Percentiles rank a stretch among this genome's conserved stretches.
Evolutionary conservation across 2,797 vertebrate species (phyloP).

Genomic region (Chelon auratus): DNA sequence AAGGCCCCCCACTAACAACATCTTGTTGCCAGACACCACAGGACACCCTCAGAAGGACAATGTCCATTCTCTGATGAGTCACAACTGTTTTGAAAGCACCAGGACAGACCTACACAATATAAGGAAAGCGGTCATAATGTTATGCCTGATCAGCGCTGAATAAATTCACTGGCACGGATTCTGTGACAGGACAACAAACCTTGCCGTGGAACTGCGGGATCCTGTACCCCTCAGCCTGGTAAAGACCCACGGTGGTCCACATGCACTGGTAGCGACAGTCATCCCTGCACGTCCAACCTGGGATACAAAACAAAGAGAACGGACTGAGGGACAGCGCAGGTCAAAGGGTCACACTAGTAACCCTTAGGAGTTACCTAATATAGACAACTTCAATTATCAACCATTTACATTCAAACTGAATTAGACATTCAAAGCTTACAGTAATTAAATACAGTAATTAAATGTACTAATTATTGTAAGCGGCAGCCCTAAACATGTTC

Average conservation of each 20-base stretch:
- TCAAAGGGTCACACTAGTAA: background rate
- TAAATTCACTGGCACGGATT: no score
- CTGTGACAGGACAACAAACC: constrained; percentile 74
- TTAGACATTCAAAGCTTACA: background rate
- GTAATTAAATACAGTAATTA: background rate
- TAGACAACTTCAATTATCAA: no score
- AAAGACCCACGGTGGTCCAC: constrained; percentile 95
- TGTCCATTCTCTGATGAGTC: no score
- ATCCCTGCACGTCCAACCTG: constrained; percentile 95
- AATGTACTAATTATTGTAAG: background rate
- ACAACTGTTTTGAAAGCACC: no score
- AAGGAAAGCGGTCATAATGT: no score
- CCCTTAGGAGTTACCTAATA: background rate
- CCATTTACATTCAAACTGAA: background rate
- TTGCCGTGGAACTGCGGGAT: constrained; percentile 98
- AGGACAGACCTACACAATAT: no score
- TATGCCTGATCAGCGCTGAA: no score
- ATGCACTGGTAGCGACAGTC: constrained; percentile 97
- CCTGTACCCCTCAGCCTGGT: constrained; percentile 90
- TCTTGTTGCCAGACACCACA: no score
- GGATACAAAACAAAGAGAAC: constrained; percentile 26
- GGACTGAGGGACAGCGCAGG: background rate
- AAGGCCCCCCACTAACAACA: no score
- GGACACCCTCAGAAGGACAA: no score
- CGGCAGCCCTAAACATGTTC: background rate